These are phyloP conservation scores for Mionectes macconnelli DNA, from an alignment of 2,113 vertebrate species.

Conservation along the genomic window DNA sequence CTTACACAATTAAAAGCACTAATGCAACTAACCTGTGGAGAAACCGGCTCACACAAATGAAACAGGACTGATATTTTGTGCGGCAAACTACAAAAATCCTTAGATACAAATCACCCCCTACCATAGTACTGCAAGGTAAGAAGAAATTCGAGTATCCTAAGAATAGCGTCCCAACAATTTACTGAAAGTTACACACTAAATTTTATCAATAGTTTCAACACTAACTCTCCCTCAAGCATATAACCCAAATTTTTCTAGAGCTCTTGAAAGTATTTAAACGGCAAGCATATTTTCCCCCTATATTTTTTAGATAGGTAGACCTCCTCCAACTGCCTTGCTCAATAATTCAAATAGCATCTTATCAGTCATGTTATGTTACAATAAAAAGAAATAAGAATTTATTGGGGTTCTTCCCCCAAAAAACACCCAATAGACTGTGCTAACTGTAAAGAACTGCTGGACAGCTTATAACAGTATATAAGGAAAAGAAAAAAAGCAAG, in stretches of 20 bases:
- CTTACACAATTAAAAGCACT: neutral
- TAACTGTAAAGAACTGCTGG: neutral
- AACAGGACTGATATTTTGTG: neutral
- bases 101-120: neutral
- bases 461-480: neutral
- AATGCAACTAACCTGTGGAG: neutral
- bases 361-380: neutral
- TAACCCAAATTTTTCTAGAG: neutral
- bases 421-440: neutral
- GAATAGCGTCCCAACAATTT: neutral
- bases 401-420: neutral
- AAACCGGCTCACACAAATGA: neutral
- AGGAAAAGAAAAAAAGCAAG: neutral
- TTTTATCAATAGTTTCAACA: neutral
- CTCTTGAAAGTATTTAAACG: neutral
- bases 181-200: neutral
- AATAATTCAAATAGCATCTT: neutral
- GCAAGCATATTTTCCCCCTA: neutral
- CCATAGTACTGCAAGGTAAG: neutral
- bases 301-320: neutral
- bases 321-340: neutral
- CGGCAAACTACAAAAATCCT: neutral
- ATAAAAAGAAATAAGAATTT: neutral
- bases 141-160: neutral
- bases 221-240: neutral